Base-by-base conservation (phyloP, 2,113 vertebrate species). In the Lepus timidus region DNA sequence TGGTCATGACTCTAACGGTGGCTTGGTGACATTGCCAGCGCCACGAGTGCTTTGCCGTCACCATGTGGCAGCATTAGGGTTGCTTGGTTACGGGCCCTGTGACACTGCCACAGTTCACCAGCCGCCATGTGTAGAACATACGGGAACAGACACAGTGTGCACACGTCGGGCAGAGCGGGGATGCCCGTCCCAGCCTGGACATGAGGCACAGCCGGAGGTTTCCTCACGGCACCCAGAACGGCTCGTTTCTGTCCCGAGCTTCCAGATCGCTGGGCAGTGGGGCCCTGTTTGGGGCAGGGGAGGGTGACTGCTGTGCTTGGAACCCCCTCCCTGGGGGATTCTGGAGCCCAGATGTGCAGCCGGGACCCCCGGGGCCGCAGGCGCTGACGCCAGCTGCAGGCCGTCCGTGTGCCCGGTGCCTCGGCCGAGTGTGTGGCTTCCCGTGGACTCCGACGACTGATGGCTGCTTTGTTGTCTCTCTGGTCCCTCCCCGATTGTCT, bases 381-480 rank as follows among this genome's bases (percentile, higher is more conserved):
- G 33, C 0, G 10, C 62, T 0, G 11, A 1, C 8, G 36, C n/a
- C 44, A 44, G 44, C 44, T 1, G 17, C 4, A 19, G 55, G 55
- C 55, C 17, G 14, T 58, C 55, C 13, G 0, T 0, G 12, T 22
- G 49, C 52, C 0, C 13, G 0, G 20, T 8, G 2, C 36, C 20
- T 13, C 4, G 0, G 0, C 3, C 0, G 2, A 1, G 6, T 29
- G 51, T 13, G 2, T 1, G 23, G 29, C 52, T 51, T 16, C 2
- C 67, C 6, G 8, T 4, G 88, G 33, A 13, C 36, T 5, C 58
- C 0, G 1, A 0, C 0, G 0, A 8, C 7, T 61, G n/a, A 0
- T 4, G 4, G 12, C 3, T 1, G 19, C 0, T 22, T 5, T 64
- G 20, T 82, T 14, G 39, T 36, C 17, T 0, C 22, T 76, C 22